Evolutionary conservation across 2,113 vertebrate species (phyloP), one percentile per base, ranked within the genome.

Genomic region (Stigmatopora nigra): DNA sequence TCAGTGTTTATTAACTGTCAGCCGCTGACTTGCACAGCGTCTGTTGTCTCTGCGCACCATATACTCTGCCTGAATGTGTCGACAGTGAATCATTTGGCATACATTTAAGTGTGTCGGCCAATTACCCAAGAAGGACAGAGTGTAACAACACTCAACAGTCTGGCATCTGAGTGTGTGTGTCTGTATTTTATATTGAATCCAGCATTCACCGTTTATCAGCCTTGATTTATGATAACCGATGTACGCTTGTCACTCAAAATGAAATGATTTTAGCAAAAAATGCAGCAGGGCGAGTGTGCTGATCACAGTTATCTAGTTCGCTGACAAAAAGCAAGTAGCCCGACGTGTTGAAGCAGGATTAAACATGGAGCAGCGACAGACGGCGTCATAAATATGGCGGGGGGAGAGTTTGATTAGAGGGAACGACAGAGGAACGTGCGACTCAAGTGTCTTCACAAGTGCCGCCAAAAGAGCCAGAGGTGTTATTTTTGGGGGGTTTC

Each of bases 331-430:
- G 70, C n/a, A 17, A 44, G 49, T 20, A 20, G 16, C 62, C 7
- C 12, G 25, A 61, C 64, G 0, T 72, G 79, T 69, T 71, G 31
- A 57, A 67, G 55, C 78, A 76, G 51, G 75, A 77, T 0, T 61
- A 49, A 17, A 76, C 68, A 73, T 73, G 66, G 63, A 11, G 9
- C 35, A 57, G 35, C 48, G 10, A 35, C 72, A 64, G 70, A 81
- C 72, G 20, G 67, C 67, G 65, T 72, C 61, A 67, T 78, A 84
- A 82, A 77, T 47, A 69, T 25, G 47, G 22, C 41, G 9, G 35
- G 51, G 51, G 64, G 46, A 49, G 46, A 49, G 73, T 77, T 76
- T 70, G 62, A 68, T 76, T 65, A 70, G 47, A 76, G 56, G 71
- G 46, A 74, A 51, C 53, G 51, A 56, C 49, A 64, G 16, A 45